Evolutionary conservation across 1,140 invertebrate genomes (phyloP), one percentile per base, ranked within the genome.

Genomic region (Telenomus remus): DNA sequence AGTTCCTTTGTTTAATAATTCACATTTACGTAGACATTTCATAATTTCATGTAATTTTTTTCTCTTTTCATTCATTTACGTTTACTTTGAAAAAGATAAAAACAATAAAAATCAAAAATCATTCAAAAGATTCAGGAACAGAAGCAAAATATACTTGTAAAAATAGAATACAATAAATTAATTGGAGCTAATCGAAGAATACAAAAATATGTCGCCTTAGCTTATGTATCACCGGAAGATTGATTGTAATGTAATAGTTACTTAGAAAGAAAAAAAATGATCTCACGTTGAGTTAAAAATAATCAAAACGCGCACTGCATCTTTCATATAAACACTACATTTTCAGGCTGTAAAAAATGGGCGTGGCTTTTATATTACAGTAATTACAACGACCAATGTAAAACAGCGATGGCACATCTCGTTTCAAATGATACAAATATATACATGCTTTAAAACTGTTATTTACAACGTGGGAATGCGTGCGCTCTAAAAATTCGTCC

Each of bases 351-450:
- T 68, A 75, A 47, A 74, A 79, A 81, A 71, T 46, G 9, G 47
- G n/a, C 37, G 27, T 27, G 68, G 48, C 15, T 47, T n/a, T n/a
- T 75, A 76, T 64, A 42, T 51, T 80, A 78, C 77, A 80, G 64
- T 79, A 79, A 77, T 77, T 79, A 78, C 74, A 79, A 64, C 69
- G 73, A 76, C n/a, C 53, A 48, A 79, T 73, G 66, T 73, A 61
- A 72, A 63, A 65, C 43, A 44, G 61, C 46, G 54, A 80, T 79
- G 74, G 77, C 77, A 79, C 77, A 57, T 68, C 66, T 70, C 60
- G 53, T 74, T 16, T 60, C 57, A 66, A 68, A 55, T 54, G 42
- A 54, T 78, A 69, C 54, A 55, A 54, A 47, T 77, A 65, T 68
- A 70, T 77, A 66, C 53, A 64, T 27, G 39, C 39, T 50, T 71